Conservation (phyloP, 2,888 invertebrate genomes). For the Lasius fuliginosus region DNA sequence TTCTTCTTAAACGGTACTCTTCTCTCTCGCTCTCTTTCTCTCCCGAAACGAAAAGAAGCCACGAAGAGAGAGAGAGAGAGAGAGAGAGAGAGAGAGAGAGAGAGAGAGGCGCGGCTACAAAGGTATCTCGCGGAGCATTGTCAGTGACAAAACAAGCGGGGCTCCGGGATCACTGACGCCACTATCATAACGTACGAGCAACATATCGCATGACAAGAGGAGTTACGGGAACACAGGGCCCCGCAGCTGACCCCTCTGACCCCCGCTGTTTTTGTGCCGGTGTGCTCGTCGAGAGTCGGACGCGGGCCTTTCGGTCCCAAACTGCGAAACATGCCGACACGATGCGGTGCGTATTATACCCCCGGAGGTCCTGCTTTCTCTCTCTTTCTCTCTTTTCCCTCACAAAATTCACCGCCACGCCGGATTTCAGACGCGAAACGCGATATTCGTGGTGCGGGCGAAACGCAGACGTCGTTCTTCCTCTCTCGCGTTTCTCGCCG, state of each 20-base stretch:
- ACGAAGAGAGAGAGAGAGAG: slow-evolving; percentile 21
- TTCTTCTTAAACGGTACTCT: slow-evolving; percentile 38
- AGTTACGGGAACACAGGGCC: slow-evolving; percentile 76
- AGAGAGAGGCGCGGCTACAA: slow-evolving; percentile 61
- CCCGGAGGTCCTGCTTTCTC: slow-evolving; percentile 68
- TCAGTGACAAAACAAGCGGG: slow-evolving; percentile 74
- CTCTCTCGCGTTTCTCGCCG: not conserved
- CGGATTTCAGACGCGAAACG: slow-evolving; percentile 70
- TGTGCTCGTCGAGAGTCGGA: slow-evolving; percentile 76
- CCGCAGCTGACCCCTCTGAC: slow-evolving; percentile 82
- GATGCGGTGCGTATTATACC: slow-evolving; percentile 57
- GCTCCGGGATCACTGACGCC: slow-evolving; percentile 70
- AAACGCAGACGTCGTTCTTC: slow-evolving; percentile 59
- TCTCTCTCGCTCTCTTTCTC: slow-evolving; percentile 8
- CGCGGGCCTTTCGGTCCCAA: slow-evolving; percentile 70
- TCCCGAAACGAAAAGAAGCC: slow-evolving; percentile 24
- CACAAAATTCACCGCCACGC: slow-evolving; percentile 67
- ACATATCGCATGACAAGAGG: slow-evolving; percentile 84
- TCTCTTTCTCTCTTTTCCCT: slow-evolving; percentile 16
- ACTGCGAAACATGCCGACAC: slow-evolving; percentile 78
- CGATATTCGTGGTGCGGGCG: slow-evolving; percentile 69
- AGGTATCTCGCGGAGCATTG: slow-evolving; percentile 73
- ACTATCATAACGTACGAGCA: slow-evolving; percentile 81
- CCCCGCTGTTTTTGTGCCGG: slow-evolving; percentile 79
- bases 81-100: not conserved